These are phyloP conservation scores for Scaptomyza graminum DNA, from an alignment of 1,140 invertebrate genomes.

Conservation along the genomic window DNA sequence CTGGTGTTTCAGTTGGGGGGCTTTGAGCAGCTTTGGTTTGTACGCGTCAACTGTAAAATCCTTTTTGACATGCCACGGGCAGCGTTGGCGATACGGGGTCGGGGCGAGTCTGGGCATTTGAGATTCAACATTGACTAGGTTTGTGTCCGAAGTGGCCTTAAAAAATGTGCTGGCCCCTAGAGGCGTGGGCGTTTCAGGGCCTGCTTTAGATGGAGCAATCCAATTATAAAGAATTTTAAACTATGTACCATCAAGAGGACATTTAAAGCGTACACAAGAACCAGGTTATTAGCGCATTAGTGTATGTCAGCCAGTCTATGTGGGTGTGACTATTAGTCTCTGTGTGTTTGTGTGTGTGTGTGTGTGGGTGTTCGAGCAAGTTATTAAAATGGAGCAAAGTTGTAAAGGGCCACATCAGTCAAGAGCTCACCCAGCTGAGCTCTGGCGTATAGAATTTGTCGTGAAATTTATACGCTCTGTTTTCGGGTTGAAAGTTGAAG, in stretches of 20 bases:
- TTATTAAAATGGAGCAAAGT: conserved; percentile 78
- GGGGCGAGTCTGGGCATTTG: not conserved
- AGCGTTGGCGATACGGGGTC: not conserved
- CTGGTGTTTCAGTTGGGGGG: not conserved
- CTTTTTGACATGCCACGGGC: conserved; percentile 72
- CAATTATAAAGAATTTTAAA: conserved; percentile 82
- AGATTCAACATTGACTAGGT: conserved; percentile 31
- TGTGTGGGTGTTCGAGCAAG: conserved; percentile 57
- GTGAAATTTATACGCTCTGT: conserved; percentile 75
- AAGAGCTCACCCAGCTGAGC: conserved; percentile 75
- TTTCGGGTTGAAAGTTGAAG: conserved; percentile 75
- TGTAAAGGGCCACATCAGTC: conserved; percentile 76
- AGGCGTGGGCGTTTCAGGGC: conserved; percentile 14
- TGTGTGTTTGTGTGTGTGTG: conserved; percentile 16
- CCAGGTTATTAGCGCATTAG: conserved; percentile 76
- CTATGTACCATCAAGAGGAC: conserved; percentile 78
- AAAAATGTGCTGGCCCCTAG: conserved; percentile 56
- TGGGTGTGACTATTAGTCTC: not conserved
- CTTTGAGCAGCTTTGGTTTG: conserved; percentile 65
- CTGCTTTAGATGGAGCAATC: conserved; percentile 72
- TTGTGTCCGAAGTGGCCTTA: conserved; percentile 53
- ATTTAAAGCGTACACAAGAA: conserved; percentile 68
- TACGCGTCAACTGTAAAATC: conserved; percentile 81
- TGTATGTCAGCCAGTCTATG: conserved; percentile 29
- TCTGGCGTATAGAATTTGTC: conserved; percentile 71